phyloP scores from a whole-genome alignment of 2,888 invertebrate species.

The Eilema caniola region DNA sequence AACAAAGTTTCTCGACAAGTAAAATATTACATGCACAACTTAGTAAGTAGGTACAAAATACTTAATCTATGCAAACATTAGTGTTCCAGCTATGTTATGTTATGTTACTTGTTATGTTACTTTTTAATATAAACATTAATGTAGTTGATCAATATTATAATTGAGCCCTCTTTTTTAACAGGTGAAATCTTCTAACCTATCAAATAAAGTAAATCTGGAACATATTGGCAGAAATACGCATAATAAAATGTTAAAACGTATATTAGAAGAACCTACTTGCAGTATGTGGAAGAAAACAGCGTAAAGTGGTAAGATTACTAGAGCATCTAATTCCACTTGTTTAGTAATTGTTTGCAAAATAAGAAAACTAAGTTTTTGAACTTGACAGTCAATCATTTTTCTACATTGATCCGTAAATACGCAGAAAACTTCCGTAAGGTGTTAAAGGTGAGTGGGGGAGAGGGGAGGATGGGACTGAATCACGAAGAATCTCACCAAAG shows the following conservation, averaged over 20 bases:
- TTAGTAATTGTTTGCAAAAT: not conserved
- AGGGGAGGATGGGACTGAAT: not conserved
- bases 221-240: not conserved
- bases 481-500: not conserved
- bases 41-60: too few species aligned
- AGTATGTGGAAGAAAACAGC: constrained; percentile 8
- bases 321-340: not conserved
- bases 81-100: too few species aligned
- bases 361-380: not conserved
- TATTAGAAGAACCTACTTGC: constrained; percentile 2
- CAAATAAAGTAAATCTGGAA: not conserved
- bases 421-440: not conserved
- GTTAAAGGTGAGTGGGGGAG: not conserved
- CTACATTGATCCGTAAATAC: not conserved
- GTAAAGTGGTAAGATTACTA: constrained; percentile 9
- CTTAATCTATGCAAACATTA: too few species aligned
- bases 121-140: not conserved
- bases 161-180: not conserved
- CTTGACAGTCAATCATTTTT: not conserved
- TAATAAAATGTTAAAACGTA: not conserved
- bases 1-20: too few species aligned
- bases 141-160: not conserved
- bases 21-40: too few species aligned
- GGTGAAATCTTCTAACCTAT: constrained; percentile 7
- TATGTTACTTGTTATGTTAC: too few species aligned